Evolutionary conservation across 2,797 vertebrate species (phyloP).

Genomic region (Etheostoma perlongum): DNA sequence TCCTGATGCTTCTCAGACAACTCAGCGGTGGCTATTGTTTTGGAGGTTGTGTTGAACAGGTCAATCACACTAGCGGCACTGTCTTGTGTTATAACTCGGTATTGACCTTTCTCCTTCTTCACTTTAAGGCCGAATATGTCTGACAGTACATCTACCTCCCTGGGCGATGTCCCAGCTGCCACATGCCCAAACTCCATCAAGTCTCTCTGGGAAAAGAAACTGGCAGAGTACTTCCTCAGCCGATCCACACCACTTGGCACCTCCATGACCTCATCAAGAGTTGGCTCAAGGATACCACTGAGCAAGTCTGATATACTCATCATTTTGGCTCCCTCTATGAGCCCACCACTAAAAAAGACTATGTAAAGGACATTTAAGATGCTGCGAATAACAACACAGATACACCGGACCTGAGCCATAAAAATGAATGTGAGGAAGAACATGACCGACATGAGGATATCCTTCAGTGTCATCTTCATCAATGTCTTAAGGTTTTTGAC

Average conservation of each 20-base stretch:
- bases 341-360: constrained; percentile 88
- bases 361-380: constrained; percentile 87
- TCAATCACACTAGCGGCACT: constrained; percentile 88
- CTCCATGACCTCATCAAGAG: constrained; percentile 91
- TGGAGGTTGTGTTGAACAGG: constrained; percentile 79
- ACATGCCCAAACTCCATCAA: constrained; percentile 70
- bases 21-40: constrained; percentile 11
- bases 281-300: constrained; percentile 91
- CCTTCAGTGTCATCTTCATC: constrained; percentile 90
- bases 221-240: constrained; percentile 46
- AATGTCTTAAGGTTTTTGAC: constrained; percentile 88
- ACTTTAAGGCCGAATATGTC: constrained; percentile 95
- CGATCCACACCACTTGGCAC: constrained; percentile 79
- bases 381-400: constrained; percentile 77
- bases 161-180: constrained; percentile 81
- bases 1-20: constrained; percentile 78
- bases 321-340: constrained; percentile 92
- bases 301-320: constrained; percentile 90
- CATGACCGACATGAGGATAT: constrained; percentile 82
- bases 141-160: constrained; percentile 87
- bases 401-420: constrained; percentile 77
- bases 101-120: constrained; percentile 91
- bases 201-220: constrained; percentile 83
- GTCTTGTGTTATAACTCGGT: constrained; percentile 89
- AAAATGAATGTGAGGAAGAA: constrained; percentile 83